Evolutionary conservation across 2,113 vertebrate species (phyloP), one percentile per base, ranked within the genome.

Genomic region (Grammatotria lemairii): DNA sequence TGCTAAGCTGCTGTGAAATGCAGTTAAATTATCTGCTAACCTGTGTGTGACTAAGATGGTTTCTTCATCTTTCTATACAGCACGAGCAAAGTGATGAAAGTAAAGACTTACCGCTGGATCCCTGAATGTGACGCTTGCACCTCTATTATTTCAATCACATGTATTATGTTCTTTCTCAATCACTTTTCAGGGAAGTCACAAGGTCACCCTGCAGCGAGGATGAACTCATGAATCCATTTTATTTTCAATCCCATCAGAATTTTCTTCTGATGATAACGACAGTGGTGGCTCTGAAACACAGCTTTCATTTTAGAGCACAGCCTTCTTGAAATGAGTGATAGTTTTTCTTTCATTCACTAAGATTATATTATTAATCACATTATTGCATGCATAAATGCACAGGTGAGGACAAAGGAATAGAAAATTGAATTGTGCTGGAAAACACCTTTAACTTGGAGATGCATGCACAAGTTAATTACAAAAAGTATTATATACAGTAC

Each of bases 201-300:
- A 68, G 94, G 90, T 93, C 92, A 89, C 6, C 5, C 47, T 57
- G 57, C 82, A 79, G 89, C 83, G 17, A 38, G 21, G 51, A 90
- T 54, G 78, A 91, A 93, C 92, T 88, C 87, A 28, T 26, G 88
- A 87, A 88, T 91, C 86, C 84, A 91, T 89, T 93, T 90, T 75
- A 83, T 73, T 88, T 92, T 68, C 87, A 92, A 80, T 92, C 63
- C 19, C 51, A 21, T 86, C 82, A 10, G 28, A 35, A 23, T 38
- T 83, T 89, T 60, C 10, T 49, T 83, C 28, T 31, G 31, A 88
- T 17, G 42, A 38, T 51, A 73, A 65, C n/a, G 14, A 81, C 21
- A 17, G 38, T 60, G 53, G 60, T 11, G 17, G 51, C n/a, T 91
- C 68, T 8, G 81, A 19, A 42, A 33, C n/a, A 31, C 12, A 53